These are phyloP conservation scores for Ophonus ardosiacus DNA, from an alignment of 2,888 invertebrate genomes.

Conservation along the genomic window DNA sequence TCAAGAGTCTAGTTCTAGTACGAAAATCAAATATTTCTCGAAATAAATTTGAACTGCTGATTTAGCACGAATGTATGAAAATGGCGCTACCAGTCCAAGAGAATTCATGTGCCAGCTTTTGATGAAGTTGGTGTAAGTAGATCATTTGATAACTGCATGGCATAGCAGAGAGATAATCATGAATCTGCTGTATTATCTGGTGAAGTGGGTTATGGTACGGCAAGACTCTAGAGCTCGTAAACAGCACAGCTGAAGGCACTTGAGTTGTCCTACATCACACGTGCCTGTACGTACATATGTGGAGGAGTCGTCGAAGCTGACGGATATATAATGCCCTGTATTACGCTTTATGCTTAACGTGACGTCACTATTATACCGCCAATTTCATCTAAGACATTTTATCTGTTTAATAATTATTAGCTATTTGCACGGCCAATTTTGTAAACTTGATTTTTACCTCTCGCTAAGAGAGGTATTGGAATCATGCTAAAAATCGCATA, in stretches of 20 bases:
- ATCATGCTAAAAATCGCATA: no score
- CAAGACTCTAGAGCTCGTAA: slow-evolving; percentile 1
- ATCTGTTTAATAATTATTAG: neutral
- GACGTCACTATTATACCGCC: slow-evolving; percentile 2
- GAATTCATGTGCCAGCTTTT: no score
- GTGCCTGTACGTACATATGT: slow-evolving; percentile 2
- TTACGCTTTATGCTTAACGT: slow-evolving; percentile 3
- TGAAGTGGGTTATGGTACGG: neutral
- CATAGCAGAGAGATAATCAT: neutral
- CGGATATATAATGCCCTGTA: slow-evolving; percentile 34
- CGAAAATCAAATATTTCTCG: no score
- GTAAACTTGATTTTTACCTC: no score
- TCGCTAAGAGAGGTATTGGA: no score
- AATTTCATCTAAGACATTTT: neutral
- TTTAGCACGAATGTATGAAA: no score
- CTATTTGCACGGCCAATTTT: no score
- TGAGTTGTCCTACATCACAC: slow-evolving; percentile 8
- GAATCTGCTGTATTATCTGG: neutral
- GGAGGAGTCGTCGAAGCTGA: slow-evolving; percentile 12
- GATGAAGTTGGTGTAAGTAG: neutral
- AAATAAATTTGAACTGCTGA: no score
- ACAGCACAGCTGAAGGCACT: slow-evolving; percentile 22
- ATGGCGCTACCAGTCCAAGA: no score
- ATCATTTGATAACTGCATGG: neutral
- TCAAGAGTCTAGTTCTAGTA: no score